Evolutionary conservation across 2,797 vertebrate genomes (phyloP), one percentile per base, ranked within the genome.

Genomic region (Hafferia zeledoni): DNA sequence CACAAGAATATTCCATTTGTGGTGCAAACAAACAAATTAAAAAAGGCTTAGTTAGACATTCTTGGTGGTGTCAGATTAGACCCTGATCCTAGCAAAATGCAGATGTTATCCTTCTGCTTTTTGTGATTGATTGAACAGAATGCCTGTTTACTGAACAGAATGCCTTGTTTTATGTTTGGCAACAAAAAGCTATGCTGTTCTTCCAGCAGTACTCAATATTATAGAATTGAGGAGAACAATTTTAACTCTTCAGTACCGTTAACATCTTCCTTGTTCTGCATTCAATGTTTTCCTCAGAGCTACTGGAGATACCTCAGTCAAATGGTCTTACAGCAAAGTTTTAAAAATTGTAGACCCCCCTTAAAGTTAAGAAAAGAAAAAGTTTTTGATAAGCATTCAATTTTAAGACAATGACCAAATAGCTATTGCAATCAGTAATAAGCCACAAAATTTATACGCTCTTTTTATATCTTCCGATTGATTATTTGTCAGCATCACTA

Each of bases 21-120:
- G 74, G 24, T 47, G 44, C 31, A 95, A 96, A 89, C 44, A 91
- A 96, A 61, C 17, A 79, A 55, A 41, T 65, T 64, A 17, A 37
- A 94, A 80, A 77, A 64, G 39, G 33, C 52, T 91, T 86, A 74
- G 41, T 87, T 83, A 72, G 57, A 24, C 5, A 15, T 65, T 60
- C 59, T 35, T 28, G 18, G 44, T 25, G 30, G 35, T 80, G 56
- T 22, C 35, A 87, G 55, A 79, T 87, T 90, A 76, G 91, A 59
- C 4, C 35, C 47, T 1, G 2, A 53, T 64, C 53, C 46, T 75
- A 76, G 74, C 15, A 87, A 82, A 89, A 80, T n/a, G 25, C 31
- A 90, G 75, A 69, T 89, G 49, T 85, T 84, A 46, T 53, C 49
- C 35, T 82, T 80, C 61, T 77, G 30, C 6, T 43, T 57, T 39